Evolutionary conservation across 1,140 invertebrate genomes (phyloP), one percentile per base, ranked within the genome.

Genomic region (Campodea augens): DNA sequence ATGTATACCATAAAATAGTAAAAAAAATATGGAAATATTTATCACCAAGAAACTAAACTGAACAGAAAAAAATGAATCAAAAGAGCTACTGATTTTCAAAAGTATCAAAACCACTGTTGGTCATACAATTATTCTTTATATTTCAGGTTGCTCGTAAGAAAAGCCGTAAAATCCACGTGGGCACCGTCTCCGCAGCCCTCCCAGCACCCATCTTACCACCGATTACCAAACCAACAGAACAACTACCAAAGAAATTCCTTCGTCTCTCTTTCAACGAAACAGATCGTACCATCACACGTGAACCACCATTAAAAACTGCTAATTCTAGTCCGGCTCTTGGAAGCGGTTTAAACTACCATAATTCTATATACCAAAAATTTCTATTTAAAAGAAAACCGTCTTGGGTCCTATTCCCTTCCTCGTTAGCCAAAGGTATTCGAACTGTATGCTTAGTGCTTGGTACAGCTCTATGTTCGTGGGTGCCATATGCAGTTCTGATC

Each of bases 391-490:
- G 27, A 15, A 7, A 15, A 10, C 27, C 27, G 15, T 15, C 7
- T 7, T 32, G 27, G 27, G 7, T 32, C 27, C 27, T 15, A 15
- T 32, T 32, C 27, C 27, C 7, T 15, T 27, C 43, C 5, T 53
- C 50, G 4, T 43, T 46, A 3, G 43, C 46, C 18, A 53, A 53
- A 25, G 50, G 52, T 5, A 45, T 52, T n/a, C 36, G 52, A 29
- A 53, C 52, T 1, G 48, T 53, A 10, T 50, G 48, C 38, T 44
- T 53, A 36, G 50, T 53, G 36, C 29, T 53, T n/a, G 52, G 52
- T 7, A 44, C 47, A 5, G 48, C 50, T 36, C 20, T 50, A 5
- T 21, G 49, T 20, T 48, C 52, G 18, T 52, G 48, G 45, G 27
- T 46, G 2, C 52, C 52, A 3, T 52, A 50, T 38, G 38, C 43